Conservation (phyloP, 2,888 invertebrate genomes). For the Drosophila atripex region DNA sequence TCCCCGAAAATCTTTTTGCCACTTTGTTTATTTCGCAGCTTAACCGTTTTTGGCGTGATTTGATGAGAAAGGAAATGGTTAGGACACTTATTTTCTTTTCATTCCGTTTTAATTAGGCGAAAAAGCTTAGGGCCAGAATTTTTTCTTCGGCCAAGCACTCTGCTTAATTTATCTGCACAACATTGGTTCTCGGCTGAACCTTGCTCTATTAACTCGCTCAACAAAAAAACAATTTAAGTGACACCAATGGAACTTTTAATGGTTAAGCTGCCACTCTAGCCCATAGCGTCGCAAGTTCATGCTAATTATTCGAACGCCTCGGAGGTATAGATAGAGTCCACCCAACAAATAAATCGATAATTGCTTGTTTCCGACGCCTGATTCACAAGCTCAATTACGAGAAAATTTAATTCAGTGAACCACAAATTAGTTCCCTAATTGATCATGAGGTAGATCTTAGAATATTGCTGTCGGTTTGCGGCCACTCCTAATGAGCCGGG, state of each 20-base stretch:
- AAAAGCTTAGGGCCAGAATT: constrained; percentile 46
- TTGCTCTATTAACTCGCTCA: constrained; percentile 27
- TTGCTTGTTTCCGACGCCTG: constrained; percentile 7
- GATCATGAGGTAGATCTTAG: constrained; percentile 4
- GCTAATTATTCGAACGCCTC: constrained; percentile 19
- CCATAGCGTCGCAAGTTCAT: neutral
- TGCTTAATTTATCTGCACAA: constrained; percentile 54
- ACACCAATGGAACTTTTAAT: constrained; percentile 1
- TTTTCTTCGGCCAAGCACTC: constrained; percentile 39
- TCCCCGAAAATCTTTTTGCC: constrained; percentile 22
- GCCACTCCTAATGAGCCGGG: constrained; percentile 4
- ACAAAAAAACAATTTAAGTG: neutral
- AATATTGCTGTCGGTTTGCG: neutral
- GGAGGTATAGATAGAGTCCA: constrained; percentile 21
- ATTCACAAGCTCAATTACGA: constrained; percentile 27
- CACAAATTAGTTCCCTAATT: constrained; percentile 24
- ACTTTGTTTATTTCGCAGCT: constrained; percentile 19
- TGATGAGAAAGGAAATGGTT: constrained; percentile 13
- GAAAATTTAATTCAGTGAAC: constrained; percentile 36
- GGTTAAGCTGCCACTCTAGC: neutral
- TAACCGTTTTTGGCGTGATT: constrained; percentile 2
- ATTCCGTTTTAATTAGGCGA: constrained; percentile 61
- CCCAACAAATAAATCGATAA: constrained; percentile 32
- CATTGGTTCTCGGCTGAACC: constrained; percentile 10
- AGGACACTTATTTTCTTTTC: constrained; percentile 16